These are phyloP conservation scores for Dicyrtoma fusca DNA, from an alignment of 2,888 invertebrate genomes.

Conservation along the genomic window DNA sequence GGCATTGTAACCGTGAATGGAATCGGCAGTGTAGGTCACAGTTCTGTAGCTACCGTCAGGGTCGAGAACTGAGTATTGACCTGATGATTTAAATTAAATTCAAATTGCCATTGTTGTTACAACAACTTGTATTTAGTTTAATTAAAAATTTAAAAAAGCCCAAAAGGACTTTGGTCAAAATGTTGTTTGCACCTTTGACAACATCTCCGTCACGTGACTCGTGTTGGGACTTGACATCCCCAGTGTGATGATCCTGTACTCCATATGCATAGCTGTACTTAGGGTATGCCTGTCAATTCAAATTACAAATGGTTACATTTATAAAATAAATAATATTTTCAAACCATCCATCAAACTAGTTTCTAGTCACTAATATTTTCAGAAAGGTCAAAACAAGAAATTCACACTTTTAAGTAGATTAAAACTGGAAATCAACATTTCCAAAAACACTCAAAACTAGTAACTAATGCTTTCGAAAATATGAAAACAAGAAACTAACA, in stretches of 20 bases:
- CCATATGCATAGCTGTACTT: slow-evolving; percentile 77
- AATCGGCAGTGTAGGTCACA: slow-evolving; percentile 38
- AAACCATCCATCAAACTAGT: background rate
- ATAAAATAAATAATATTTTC: background rate
- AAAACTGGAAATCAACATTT: no score
- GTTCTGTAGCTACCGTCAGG: slow-evolving; percentile 33
- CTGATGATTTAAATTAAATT: background rate
- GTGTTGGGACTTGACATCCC: slow-evolving; percentile 71
- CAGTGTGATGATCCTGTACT: slow-evolving; percentile 73
- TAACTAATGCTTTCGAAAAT: no score
- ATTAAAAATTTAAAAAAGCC: background rate
- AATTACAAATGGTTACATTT: background rate
- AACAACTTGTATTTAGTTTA: no score
- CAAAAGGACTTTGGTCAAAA: background rate
- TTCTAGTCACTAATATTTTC: background rate
- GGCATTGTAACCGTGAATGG: slow-evolving; percentile 39
- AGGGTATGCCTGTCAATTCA: slow-evolving; percentile 62
- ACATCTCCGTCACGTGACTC: slow-evolving; percentile 36
- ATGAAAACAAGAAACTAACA: background rate
- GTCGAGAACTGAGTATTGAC: slow-evolving; percentile 31
- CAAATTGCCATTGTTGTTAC: no score
- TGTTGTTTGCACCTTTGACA: slow-evolving; percentile 29
- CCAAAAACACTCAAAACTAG: no score
- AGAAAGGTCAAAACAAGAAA: no score
- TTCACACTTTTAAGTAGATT: no score